Conservation (phyloP, 2,888 invertebrate species). For the Pachycephus smyrnensis region DNA sequence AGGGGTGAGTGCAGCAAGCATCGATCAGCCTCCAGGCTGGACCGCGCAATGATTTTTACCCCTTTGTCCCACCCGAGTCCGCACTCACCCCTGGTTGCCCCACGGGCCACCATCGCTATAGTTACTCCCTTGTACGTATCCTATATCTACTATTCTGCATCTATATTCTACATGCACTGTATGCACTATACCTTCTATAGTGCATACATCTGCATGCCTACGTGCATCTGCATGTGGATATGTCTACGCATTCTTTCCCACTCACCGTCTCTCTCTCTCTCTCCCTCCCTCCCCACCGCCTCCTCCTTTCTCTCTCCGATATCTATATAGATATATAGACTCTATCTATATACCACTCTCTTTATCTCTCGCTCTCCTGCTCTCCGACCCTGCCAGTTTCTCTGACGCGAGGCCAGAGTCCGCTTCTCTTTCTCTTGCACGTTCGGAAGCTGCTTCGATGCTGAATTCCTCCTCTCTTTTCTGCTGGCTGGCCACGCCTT, state of each 20-base stretch:
- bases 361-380: slow-evolving; percentile 21
- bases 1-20: slow-evolving; percentile 53
- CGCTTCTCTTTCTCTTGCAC: slow-evolving; percentile 41
- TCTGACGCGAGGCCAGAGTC: not conserved
- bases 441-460: slow-evolving; percentile 19
- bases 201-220: slow-evolving; percentile 21
- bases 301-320: slow-evolving; percentile 11
- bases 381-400: slow-evolving; percentile 4
- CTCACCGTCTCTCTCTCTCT: slow-evolving; percentile 35
- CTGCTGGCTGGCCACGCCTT: slow-evolving; percentile 45
- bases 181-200: not conserved
- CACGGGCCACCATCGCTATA: slow-evolving; percentile 49
- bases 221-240: slow-evolving; percentile 23
- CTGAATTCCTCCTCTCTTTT: slow-evolving; percentile 2
- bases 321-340: not conserved
- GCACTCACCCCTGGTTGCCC: slow-evolving; percentile 47
- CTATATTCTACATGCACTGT: slow-evolving; percentile 23
- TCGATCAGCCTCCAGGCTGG: slow-evolving; percentile 67
- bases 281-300: slow-evolving; percentile 21
- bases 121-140: slow-evolving; percentile 27
- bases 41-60: slow-evolving; percentile 68
- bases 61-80: slow-evolving; percentile 59
- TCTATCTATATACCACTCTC: not conserved
- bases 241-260: slow-evolving; percentile 17
- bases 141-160: slow-evolving; percentile 39